phyloP scores from a whole-genome alignment of 2,888 invertebrate genomes.

The Sminthurinus aureus region DNA sequence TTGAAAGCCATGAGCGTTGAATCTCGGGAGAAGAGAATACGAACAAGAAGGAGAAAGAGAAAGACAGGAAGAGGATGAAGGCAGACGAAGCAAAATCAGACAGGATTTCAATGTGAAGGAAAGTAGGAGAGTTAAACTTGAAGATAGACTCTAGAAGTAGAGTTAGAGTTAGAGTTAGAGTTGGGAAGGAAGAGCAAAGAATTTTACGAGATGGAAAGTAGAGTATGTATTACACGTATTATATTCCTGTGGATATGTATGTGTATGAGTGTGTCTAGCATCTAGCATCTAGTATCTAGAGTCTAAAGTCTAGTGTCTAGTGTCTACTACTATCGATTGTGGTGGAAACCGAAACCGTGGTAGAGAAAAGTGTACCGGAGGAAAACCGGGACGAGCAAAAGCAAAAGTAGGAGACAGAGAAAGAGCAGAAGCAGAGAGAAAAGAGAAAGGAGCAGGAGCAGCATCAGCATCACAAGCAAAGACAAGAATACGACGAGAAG shows the following conservation, averaged over 20 bases:
- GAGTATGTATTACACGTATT: no score
- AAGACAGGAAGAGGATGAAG: neutral
- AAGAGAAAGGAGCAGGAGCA: neutral
- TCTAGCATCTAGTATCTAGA: no score
- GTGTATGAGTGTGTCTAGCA: no score
- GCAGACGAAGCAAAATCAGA: neutral
- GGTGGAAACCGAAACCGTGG: conserved; percentile 40
- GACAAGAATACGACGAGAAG: no score
- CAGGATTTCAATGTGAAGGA: no score
- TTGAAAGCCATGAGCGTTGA: neutral
- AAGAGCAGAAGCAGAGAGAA: neutral
- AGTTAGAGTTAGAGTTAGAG: no score
- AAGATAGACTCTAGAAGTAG: conserved; percentile 1
- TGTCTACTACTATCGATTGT: conserved; percentile 32
- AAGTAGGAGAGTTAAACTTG: no score
- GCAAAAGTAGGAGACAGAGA: neutral
- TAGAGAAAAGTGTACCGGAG: conserved; percentile 38
- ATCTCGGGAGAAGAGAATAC: neutral
- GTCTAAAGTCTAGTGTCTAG: no score
- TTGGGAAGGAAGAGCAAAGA: conserved; percentile 27
- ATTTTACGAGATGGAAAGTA: conserved; percentile 7
- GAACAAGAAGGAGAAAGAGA: conserved; percentile 13
- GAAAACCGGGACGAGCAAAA: conserved; percentile 44
- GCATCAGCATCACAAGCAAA: no score
- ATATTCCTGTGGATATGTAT: no score